These are phyloP conservation scores for Corydoras sp. DNA, from an alignment of 2,113 vertebrate genomes.

Conservation along the genomic window DNA sequence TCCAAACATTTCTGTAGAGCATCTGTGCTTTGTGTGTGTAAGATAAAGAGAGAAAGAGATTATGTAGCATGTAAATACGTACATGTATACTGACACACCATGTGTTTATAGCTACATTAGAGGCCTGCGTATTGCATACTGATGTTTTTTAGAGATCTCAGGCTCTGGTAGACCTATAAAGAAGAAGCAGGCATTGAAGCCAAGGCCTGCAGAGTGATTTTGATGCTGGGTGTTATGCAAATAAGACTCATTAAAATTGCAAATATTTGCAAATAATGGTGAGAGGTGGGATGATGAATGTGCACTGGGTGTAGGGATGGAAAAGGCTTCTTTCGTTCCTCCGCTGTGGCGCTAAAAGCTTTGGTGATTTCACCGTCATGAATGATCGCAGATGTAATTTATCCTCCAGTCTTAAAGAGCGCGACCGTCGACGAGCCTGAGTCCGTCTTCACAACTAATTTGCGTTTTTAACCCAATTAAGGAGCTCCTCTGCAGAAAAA, in stretches of 20 bases:
- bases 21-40: too few species aligned
- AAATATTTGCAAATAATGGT: constrained; percentile 29
- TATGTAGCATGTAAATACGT: too few species aligned
- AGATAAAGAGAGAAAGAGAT: too few species aligned
- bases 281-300: too few species aligned
- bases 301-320: neutral
- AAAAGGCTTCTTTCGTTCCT: neutral
- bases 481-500: neutral
- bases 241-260: constrained; percentile 34
- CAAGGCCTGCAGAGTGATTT: constrained; percentile 29
- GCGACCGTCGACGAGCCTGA: constrained; percentile 23
- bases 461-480: constrained; percentile 35
- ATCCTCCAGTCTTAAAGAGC: constrained; percentile 35
- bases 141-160: too few species aligned
- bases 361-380: constrained; percentile 32
- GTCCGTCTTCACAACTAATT: constrained; percentile 38
- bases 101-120: neutral
- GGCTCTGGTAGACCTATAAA: neutral
- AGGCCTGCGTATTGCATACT: too few species aligned
- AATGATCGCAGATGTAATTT: constrained; percentile 42
- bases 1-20: too few species aligned
- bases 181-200: constrained; percentile 6
- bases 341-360: constrained; percentile 30
- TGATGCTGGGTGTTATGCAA: constrained; percentile 34
- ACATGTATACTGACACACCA: too few species aligned